phyloP scores from a whole-genome alignment of 2,113 vertebrate genomes.

The Gasterosteus aculeatus region DNA sequence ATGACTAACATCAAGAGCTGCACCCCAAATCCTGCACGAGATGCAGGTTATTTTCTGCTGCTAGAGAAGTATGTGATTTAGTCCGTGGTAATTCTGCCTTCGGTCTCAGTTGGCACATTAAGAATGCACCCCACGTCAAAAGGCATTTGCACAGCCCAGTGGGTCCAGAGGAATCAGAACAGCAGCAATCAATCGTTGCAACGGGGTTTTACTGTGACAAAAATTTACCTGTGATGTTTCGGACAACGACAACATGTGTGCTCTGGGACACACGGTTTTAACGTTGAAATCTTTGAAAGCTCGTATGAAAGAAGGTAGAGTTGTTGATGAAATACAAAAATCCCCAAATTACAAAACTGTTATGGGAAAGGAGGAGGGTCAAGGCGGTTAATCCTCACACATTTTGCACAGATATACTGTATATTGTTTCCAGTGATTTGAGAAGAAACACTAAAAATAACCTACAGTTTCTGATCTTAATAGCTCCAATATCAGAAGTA shows the following conservation, averaged over 20 bases:
- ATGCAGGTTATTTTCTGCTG: slow-evolving; percentile 3
- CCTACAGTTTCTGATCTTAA: slow-evolving; percentile 9
- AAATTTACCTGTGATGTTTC: slow-evolving; percentile 24
- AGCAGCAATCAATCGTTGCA: slow-evolving; percentile 71
- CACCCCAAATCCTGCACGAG: slow-evolving; percentile 15
- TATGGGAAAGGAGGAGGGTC: not conserved
- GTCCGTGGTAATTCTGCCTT: slow-evolving; percentile 58
- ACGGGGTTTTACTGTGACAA: slow-evolving; percentile 51
- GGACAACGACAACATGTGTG: slow-evolving; percentile 26
- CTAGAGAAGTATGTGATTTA: slow-evolving; percentile 48
- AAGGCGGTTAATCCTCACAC: not conserved
- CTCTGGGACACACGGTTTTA: slow-evolving; percentile 21
- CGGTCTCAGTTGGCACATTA: slow-evolving; percentile 63
- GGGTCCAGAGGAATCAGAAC: slow-evolving; percentile 55
- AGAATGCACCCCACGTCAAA: slow-evolving; percentile 63
- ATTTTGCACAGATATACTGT: not conserved
- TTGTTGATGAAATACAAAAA: not conserved
- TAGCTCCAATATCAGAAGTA: not conserved
- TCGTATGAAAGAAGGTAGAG: not conserved
- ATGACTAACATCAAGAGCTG: slow-evolving; percentile 10
- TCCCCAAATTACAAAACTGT: not conserved
- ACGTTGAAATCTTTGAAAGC: not conserved
- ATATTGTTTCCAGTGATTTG: not conserved
- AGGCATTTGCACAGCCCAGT: slow-evolving; percentile 72
- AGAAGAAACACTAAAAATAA: slow-evolving; percentile 1